Base-by-base conservation (phyloP, 2,888 invertebrate genomes). In the Stegana nigrithorax region DNA sequence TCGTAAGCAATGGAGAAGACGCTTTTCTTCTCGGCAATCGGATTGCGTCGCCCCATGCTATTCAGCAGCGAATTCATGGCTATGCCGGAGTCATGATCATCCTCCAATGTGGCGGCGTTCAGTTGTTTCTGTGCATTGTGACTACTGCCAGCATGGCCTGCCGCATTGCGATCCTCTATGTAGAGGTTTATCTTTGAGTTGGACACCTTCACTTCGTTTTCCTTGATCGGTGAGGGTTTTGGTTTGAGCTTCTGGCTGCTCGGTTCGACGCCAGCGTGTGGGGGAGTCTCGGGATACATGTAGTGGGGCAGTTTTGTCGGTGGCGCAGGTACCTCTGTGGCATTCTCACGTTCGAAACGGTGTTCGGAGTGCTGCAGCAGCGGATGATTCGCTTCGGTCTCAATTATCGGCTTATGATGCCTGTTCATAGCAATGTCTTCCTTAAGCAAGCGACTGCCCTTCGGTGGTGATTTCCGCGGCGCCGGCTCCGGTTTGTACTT, bases 1-100 rank as follows among this genome's bases (percentile, higher is more conserved):
- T 93, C 94, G 81, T 96, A 96, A 0, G 95, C 95, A 71, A 96
- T 96, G 6, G 95, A 95, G 80, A 96, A 96, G 26, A 96, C 92
- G 81, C 95, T 96, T 82, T 96, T 95, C 87, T 96, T 96, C 78
- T 95, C 95, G 4, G 91, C 90, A 65, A 91, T 91, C 17, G 91
- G 89, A 74, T 91, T 88, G 66, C 91, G 87, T 66, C 89, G 89
- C 7, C 89, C 88, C 75, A 89, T 88, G 65, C 88, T 88, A 51
- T 87, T 86, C 64, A 89, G 87, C 17, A 87, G 63, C 0, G 89
- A 89, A 57, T 91, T 90, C 87, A 93, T 90, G 6, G 92, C 92
- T 69, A 93, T 93, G 0, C 92, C 93, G 1, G 93, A 92, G 81
- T 94, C 93, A 32, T 87, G 87, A 77, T 93, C 92, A 75, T 92